Conservation (phyloP, 2,797 vertebrate genomes). For the Pagetopsis macropterus region DNA sequence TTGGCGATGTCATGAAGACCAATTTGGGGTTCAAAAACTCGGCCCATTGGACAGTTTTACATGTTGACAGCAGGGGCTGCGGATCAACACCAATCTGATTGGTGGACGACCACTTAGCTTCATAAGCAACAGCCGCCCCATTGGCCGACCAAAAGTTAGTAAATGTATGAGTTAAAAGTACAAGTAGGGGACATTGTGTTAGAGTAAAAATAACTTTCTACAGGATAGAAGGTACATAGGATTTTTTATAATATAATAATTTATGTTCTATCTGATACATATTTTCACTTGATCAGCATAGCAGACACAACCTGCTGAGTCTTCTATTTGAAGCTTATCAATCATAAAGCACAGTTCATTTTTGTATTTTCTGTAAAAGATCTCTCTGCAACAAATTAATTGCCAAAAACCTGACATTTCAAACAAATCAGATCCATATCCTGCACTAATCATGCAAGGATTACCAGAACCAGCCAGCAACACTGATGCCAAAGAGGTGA, state of each 20-base stretch:
- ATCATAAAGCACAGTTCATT: not conserved
- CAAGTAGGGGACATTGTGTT: not conserved
- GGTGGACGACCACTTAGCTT: too few species aligned
- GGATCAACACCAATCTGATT: too few species aligned
- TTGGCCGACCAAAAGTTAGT: too few species aligned
- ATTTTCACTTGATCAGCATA: slow-evolving; percentile 19
- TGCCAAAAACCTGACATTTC: slow-evolving; percentile 6
- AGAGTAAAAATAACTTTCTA: not conserved
- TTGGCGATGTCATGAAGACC: too few species aligned
- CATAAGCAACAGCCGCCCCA: too few species aligned
- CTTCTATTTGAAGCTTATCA: not conserved
- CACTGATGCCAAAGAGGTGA: slow-evolving; percentile 41
- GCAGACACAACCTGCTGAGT: not conserved
- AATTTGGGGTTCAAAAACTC: too few species aligned
- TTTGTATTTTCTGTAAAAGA: not conserved
- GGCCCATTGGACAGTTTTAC: too few species aligned
- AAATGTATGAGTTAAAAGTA: not conserved
- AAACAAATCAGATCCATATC: slow-evolving; percentile 10
- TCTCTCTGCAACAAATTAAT: slow-evolving; percentile 5
- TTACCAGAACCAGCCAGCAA: slow-evolving; percentile 6
- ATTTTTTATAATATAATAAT: slow-evolving; percentile 1
- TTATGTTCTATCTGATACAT: not conserved
- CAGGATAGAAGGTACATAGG: not conserved
- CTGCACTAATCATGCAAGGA: slow-evolving; percentile 25
- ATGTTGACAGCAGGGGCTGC: too few species aligned